phyloP scores from a whole-genome alignment of 2,797 vertebrate genomes.

The Sparus aurata region DNA sequence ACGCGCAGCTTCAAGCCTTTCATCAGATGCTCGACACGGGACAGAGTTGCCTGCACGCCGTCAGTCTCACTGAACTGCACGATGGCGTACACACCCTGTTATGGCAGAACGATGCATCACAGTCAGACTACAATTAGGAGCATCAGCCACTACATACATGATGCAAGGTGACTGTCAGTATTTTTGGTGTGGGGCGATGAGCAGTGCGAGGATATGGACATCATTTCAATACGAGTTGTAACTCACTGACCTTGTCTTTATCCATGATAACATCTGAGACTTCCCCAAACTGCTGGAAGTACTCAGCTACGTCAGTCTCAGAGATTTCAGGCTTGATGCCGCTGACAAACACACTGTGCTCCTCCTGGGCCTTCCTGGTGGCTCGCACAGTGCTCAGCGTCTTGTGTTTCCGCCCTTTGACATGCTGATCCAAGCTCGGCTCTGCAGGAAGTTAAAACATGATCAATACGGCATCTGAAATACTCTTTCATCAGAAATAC shows the following conservation, averaged over 20 bases:
- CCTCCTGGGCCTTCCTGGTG: constrained; percentile 87
- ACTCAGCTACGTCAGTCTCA: constrained; percentile 81
- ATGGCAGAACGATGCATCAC: not conserved
- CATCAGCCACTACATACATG: not conserved
- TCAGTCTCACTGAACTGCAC: constrained; percentile 87
- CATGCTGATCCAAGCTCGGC: constrained; percentile 88
- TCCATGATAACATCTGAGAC: constrained; percentile 92
- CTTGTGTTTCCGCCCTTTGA: constrained; percentile 90
- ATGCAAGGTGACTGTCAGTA: fast-evolving
- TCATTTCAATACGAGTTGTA: not conserved
- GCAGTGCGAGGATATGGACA: not conserved
- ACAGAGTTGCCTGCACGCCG: constrained; percentile 78
- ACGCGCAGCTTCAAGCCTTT: constrained; percentile 87
- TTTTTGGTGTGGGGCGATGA: not conserved
- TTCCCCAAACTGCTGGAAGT: constrained; percentile 89
- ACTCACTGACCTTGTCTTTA: constrained; percentile 89
- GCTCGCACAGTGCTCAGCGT: constrained; percentile 85
- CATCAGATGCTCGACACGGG: constrained; percentile 84
- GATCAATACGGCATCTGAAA: not conserved
- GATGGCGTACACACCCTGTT: constrained; percentile 93
- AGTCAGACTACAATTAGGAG: not conserved
- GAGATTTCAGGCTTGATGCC: constrained; percentile 88
- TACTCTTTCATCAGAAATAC: not conserved
- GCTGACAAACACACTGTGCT: constrained; percentile 92
- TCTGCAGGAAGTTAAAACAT: constrained; percentile 67